Base-by-base conservation (phyloP, 2,888 invertebrate genomes). In the Notodonta ziczac region DNA sequence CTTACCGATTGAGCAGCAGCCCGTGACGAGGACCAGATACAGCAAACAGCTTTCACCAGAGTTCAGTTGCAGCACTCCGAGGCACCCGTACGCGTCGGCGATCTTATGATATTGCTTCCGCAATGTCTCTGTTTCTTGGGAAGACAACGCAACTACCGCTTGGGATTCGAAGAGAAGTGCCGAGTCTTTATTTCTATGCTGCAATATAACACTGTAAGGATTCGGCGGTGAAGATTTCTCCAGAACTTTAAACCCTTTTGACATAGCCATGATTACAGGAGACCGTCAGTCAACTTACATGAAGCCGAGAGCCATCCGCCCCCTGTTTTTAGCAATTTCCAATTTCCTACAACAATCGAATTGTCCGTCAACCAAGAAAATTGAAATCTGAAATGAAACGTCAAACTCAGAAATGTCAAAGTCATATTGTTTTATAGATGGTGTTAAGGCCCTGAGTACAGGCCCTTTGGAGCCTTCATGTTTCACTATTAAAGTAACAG, bases 1-100 rank as follows among this genome's bases (percentile, higher is more conserved):
- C 93, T 99, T 99, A 10, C 99, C 99, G 69, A 99, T 97, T 9
- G 99, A 99, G 76, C 98, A 96, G 88, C 99, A 99, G 46, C 99
- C 98, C 13, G 98, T 99, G 59, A 99, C 97, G 81, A 99, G 95
- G 9, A 99, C 98, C 61, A 99, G 95, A 82, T 98, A 99, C 57
- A 98, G 94, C 59, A 98, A 95, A 48, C 97, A 97, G 81, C 95
- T 96, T 85, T 98, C 97, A 57, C 97, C 97, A 64, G 97, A 96
- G 88, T 97, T 97, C 55, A 98, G 89, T 81, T 98, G 98, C 0
- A 99, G 94, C 4, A 99, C 98, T 54, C 99, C 99, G 60, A 99
- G 94, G 82, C 99, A 98, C 39, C 99, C 99, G 88, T 99, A 99
- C 0, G 98, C 98, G 92, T 99, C 99, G 59, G 97, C 93, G 53